phyloP scores from a whole-genome alignment of 2,113 vertebrate genomes.

The western clawed frog (Xenopus tropicalis) region UCB_Xtro_10.0 CM004450.2:88876501-88877000 shows the following conservation, averaged over 20 bases:
- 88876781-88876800: conserved; percentile 1
- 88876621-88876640: not conserved
- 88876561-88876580: conserved; percentile 1
- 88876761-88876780: conserved; percentile 26
- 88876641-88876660: not conserved
- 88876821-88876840: too few relatives aligned
- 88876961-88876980: too few relatives aligned
- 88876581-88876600: not conserved
- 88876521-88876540: conserved; percentile 4
- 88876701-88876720: conserved; percentile 21
- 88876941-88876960: too few relatives aligned
- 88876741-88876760: conserved; percentile 18
- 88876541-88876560: not conserved
- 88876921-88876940: too few relatives aligned
- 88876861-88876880: too few relatives aligned
- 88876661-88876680: conserved; percentile 1
- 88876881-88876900: too few relatives aligned
- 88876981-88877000: too few relatives aligned
- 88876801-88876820: not conserved
- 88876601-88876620: not conserved
- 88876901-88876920: too few relatives aligned
- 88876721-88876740: not conserved
- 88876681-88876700: conserved; percentile 7
- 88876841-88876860: too few relatives aligned
- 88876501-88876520: not conserved